Evolutionary conservation across 2,113 vertebrate species (phyloP).

Genomic region (Pampusana beccarii): DNA sequence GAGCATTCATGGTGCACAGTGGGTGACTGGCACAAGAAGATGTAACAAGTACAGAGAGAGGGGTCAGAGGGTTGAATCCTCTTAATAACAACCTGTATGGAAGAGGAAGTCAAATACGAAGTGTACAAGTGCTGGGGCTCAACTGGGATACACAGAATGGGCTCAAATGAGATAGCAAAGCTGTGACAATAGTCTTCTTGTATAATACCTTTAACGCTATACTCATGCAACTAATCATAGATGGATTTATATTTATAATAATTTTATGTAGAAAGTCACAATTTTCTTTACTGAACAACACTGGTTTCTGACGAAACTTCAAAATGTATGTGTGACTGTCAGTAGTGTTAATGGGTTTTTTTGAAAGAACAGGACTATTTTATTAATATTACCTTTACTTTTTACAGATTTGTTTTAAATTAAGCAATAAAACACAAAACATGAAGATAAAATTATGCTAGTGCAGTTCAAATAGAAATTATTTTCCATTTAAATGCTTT

Average conservation of each 20-base stretch:
- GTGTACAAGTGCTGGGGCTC: neutral
- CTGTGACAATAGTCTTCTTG: neutral
- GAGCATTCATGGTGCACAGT: conserved; percentile 36
- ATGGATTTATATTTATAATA: neutral
- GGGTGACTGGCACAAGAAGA: conserved; percentile 23
- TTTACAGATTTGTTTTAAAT: neutral
- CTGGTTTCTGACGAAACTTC: neutral
- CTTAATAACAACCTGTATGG: neutral
- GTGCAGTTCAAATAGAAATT: neutral
- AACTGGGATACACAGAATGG: neutral
- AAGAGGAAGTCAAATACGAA: conserved; percentile 6
- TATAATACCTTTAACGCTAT: neutral
- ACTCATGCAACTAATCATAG: neutral
- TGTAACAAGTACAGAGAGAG: neutral
- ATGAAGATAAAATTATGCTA: neutral
- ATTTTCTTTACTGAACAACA: neutral
- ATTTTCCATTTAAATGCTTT: neutral
- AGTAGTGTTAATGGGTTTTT: neutral
- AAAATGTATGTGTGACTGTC: neutral
- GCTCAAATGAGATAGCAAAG: neutral
- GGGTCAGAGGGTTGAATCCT: neutral
- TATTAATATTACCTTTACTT: neutral
- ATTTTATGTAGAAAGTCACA: neutral
- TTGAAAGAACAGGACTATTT: neutral
- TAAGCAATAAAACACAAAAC: neutral